A percentile compares a stretch with the other conserved stretches of the same genome.
phyloP scores from a whole-genome alignment of 2,797 vertebrate genomes.

The Scolopax rusticola region DNA sequence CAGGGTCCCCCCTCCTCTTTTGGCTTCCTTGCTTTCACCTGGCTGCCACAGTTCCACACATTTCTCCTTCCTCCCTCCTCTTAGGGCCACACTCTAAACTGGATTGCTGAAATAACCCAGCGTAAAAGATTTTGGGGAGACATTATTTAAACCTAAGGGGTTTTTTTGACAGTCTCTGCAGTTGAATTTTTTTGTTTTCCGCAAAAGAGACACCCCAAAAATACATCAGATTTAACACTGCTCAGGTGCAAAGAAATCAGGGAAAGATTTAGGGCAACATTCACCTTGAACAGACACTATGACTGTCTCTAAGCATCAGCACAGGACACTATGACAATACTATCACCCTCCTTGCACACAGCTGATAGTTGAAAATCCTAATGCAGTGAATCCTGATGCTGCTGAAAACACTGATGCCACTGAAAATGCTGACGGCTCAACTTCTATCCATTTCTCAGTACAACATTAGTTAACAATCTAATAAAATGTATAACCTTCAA shows the following conservation, averaged over 20 bases:
- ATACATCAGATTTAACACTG: background rate
- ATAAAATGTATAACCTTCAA: background rate
- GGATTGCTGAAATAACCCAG: background rate
- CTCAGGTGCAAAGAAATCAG: background rate
- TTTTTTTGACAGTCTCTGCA: background rate
- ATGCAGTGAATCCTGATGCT: background rate
- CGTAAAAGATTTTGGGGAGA: fast-evolving
- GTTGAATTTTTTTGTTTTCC: background rate
- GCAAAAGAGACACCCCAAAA: background rate
- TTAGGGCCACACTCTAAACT: background rate
- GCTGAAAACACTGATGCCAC: background rate
- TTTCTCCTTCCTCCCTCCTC: background rate
- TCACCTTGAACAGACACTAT: background rate
- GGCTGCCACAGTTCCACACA: fast-evolving
- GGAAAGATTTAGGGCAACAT: background rate
- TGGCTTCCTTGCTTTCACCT: background rate
- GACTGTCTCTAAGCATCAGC: background rate
- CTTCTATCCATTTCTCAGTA: background rate
- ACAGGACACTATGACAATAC: background rate
- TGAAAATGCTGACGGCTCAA: background rate
- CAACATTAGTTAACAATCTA: background rate
- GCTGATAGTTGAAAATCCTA: background rate
- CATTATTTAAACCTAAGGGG: background rate
- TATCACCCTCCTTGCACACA: background rate
- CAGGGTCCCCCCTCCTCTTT: background rate